Evolutionary conservation across 2,797 vertebrate genomes (phyloP).

Genomic region (Syndactyla subalaris): DNA sequence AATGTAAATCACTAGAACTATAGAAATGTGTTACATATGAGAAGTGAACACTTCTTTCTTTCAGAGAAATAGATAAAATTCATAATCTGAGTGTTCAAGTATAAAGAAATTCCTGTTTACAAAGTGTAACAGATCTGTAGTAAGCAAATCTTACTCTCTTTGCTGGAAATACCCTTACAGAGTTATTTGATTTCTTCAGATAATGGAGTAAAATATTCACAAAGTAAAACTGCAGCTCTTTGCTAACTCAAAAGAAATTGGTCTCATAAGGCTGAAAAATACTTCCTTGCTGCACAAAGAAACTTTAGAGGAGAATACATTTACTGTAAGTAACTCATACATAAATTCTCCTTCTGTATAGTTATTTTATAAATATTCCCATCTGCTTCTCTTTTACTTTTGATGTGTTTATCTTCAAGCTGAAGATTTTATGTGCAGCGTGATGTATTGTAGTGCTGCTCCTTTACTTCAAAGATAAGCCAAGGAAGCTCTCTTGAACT

Average conservation of each 20-base stretch:
- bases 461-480: neutral
- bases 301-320: neutral
- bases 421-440: neutral
- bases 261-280: neutral
- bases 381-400: neutral
- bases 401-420: neutral
- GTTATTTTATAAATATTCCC: neutral
- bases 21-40: neutral
- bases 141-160: neutral
- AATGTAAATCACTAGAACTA: neutral
- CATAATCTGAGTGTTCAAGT: neutral
- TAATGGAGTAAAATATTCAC: neutral
- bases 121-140: neutral
- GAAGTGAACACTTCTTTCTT: neutral
- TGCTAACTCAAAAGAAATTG: neutral
- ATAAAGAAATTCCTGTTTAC: neutral
- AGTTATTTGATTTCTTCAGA: neutral
- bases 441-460: neutral
- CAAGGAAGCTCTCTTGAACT: neutral
- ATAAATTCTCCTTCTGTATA: neutral
- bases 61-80: neutral
- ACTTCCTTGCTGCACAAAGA: neutral
- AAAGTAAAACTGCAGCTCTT: neutral
- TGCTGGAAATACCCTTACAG: neutral
- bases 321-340: neutral